Evolutionary conservation across 2,113 vertebrate species (phyloP).

Genomic region (Crotophaga sulcirostris): DNA sequence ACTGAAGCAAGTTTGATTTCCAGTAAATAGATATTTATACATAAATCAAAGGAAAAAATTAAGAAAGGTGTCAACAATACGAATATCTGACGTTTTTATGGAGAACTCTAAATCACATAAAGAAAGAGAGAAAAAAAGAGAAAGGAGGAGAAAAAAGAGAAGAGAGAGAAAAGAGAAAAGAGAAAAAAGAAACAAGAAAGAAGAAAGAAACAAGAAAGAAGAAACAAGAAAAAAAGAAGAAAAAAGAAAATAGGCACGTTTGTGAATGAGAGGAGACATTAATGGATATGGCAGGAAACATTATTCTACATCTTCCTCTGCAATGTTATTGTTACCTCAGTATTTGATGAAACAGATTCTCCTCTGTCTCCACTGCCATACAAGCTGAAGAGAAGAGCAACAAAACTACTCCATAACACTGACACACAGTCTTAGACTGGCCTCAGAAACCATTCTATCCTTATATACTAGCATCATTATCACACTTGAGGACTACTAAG

Average conservation of each 20-base stretch:
- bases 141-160: too few relatives aligned
- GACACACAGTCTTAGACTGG: neutral
- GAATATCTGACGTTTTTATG: neutral
- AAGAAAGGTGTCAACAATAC: neutral
- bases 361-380: neutral
- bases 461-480: neutral
- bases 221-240: accelerated
- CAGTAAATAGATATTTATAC: neutral
- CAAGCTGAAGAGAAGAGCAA: neutral
- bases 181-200: too few relatives aligned
- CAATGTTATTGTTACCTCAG: neutral
- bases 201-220: accelerated
- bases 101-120: neutral
- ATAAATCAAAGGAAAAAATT: neutral
- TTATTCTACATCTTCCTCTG: neutral
- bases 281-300: neutral
- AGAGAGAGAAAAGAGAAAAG: too few relatives aligned
- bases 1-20: neutral
- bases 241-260: neutral
- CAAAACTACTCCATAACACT: neutral
- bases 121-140: neutral
- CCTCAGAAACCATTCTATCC: neutral
- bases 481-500: neutral
- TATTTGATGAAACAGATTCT: neutral
- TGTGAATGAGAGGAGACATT: neutral